Base-by-base conservation (phyloP, 2,888 invertebrate species). In the Hedychridium roseum region DNA sequence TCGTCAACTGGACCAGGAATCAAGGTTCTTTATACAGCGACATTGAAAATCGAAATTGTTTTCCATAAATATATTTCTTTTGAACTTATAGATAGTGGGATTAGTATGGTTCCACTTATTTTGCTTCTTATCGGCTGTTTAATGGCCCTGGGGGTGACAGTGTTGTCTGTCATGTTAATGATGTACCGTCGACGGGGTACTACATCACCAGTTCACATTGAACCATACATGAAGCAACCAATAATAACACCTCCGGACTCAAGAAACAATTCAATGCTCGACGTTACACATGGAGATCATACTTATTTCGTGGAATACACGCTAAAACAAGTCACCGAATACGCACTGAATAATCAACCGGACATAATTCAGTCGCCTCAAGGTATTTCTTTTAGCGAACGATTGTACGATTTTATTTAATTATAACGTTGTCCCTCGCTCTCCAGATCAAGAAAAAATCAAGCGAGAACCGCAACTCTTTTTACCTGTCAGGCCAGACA, bases 251-350 rank as follows among this genome's bases (percentile, higher is more conserved):
- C 79, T 9, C 78, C 78, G 15, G 78, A 78, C 51, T 78, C 79
- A 28, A 68, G 80, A 71, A 83, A 80, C 69, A 86, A 80, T 52
- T 84, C 87, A 11, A 86, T 87, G 80, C 78, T 88, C 64, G 88
- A 88, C 75, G 87, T 91, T 28, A 91, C 91, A 57, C 90, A 91
- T 21, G 91, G 90, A 40, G 91, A 92, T 64, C 86, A 91, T 65
- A 84, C 91, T 60, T 91, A 92, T 71, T 92, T 92, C 28, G 92
- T 92, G 14, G 91, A 92, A 7, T 92, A 92, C 66, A 92, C 92
- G 7, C 83, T 92, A 56, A 92, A 92, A 74, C 78, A 73, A 57
- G 77, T 73, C 52, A 65, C 74, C 47, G 78, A 79, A 57, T 78
- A 78, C 44, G 72, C 76, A 30, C 72, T 78, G 41, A 76, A 75